Conservation (phyloP, 2,888 invertebrate species). For the Macrosoma leucophasiata region DNA sequence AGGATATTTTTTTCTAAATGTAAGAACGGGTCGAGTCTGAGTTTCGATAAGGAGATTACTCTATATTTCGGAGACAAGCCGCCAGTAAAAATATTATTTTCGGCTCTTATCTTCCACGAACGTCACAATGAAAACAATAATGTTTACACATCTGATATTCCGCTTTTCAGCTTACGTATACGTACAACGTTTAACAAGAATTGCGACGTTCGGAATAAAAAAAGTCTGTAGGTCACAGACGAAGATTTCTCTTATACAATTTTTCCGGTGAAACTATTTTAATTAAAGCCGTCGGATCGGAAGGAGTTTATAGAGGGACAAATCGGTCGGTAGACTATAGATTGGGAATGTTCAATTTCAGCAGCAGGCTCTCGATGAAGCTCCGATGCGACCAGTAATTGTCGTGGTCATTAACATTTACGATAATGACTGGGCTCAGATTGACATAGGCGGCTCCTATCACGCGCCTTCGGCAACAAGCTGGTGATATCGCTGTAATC, state of each 20-base stretch:
- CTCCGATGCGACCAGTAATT: slow-evolving; percentile 56
- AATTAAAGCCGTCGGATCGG: slow-evolving; percentile 58
- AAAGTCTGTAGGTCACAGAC: slow-evolving; percentile 27
- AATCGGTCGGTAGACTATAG: slow-evolving; percentile 52
- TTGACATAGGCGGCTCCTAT: slow-evolving; percentile 64
- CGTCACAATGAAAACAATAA: too few relatives aligned
- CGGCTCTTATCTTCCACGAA: too few relatives aligned
- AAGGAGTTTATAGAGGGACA: slow-evolving; percentile 62
- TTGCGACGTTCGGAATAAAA: too few relatives aligned
- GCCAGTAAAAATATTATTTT: too few relatives aligned
- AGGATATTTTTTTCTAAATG: too few relatives aligned
- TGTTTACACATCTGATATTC: too few relatives aligned
- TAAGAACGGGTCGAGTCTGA: too few relatives aligned
- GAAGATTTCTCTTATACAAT: slow-evolving; percentile 46
- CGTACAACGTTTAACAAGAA: too few relatives aligned
- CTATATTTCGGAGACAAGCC: too few relatives aligned
- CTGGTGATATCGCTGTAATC: slow-evolving; percentile 44
- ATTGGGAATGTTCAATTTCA: slow-evolving; percentile 62
- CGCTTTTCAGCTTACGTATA: too few relatives aligned
- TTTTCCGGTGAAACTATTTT: slow-evolving; percentile 66
- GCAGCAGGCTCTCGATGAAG: slow-evolving; percentile 47
- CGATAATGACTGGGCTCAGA: slow-evolving; percentile 60
- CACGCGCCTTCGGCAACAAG: slow-evolving; percentile 45
- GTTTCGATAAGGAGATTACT: too few relatives aligned
- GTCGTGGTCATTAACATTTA: slow-evolving; percentile 71